A percentile compares a stretch with the other conserved stretches of the same genome.
Conservation (phyloP, 2,113 vertebrate species). For the Pedetes capensis region DNA sequence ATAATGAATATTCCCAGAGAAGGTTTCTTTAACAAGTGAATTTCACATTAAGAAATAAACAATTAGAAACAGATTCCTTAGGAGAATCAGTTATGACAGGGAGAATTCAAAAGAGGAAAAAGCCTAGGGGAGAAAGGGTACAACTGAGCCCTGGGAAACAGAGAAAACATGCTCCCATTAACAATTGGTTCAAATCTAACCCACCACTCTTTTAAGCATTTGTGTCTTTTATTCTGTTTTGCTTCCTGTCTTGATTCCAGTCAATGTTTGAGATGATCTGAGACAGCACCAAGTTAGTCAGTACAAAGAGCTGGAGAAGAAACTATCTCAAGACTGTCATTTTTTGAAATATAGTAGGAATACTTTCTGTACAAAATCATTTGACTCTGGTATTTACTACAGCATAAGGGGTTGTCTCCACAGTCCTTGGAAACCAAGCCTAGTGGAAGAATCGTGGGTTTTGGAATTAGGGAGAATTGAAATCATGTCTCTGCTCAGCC, state of each 20-base stretch:
- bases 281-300: neutral
- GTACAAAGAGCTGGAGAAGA: neutral
- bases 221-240: neutral
- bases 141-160: neutral
- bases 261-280: neutral
- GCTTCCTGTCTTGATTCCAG: neutral
- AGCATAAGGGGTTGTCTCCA: neutral
- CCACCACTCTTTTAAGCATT: neutral
- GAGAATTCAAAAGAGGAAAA: neutral
- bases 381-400: neutral
- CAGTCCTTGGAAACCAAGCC: neutral
- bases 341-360: neutral
- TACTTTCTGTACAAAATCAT: neutral
- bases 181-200: neutral
- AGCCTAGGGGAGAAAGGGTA: neutral
- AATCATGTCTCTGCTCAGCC: neutral
- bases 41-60: conserved; percentile 11
- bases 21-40: neutral
- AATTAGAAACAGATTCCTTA: neutral
- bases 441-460: neutral
- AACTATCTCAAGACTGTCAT: neutral
- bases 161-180: neutral
- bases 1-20: neutral
- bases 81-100: neutral
- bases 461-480: neutral